Conservation (phyloP, 2,888 invertebrate species). For the Cheilosia vulpina region DNA sequence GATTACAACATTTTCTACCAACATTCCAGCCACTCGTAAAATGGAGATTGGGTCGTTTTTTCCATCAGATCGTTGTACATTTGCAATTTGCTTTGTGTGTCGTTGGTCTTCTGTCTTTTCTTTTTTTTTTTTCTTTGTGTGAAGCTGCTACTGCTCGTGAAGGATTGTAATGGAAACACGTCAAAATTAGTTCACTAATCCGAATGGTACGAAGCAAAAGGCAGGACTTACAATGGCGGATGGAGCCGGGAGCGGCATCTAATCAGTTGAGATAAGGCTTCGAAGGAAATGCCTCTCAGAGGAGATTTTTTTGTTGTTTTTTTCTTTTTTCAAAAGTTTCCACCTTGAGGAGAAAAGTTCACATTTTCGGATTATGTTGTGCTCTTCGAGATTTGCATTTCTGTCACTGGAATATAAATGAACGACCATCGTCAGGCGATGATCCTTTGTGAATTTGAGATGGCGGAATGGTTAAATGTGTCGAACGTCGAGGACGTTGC, state of each 20-base stretch:
- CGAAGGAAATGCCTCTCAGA: conserved; percentile 10
- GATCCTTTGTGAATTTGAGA: background rate
- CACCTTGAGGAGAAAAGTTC: background rate
- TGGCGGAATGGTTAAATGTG: background rate
- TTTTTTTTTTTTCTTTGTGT: background rate
- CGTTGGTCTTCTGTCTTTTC: conserved; percentile 3
- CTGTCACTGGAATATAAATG: conserved; percentile 3
- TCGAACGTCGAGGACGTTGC: no score
- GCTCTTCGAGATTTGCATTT: conserved; percentile 29
- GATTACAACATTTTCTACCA: conserved; percentile 42
- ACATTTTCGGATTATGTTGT: conserved; percentile 40
- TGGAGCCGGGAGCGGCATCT: conserved; percentile 9
- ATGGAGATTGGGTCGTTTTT: conserved; percentile 13
- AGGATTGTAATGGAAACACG: conserved; percentile 34
- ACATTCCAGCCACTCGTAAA: conserved; percentile 17
- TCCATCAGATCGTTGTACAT: conserved; percentile 17
- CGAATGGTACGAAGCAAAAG: conserved; percentile 6
- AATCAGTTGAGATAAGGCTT: conserved; percentile 45
- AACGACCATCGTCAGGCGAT: background rate
- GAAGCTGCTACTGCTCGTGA: background rate
- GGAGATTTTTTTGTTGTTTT: conserved; percentile 1
- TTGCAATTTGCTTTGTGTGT: conserved; percentile 45
- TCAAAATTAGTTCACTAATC: conserved; percentile 50
- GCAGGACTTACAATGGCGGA: conserved; percentile 3
- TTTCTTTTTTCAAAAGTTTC: background rate